Conservation (phyloP, 2,888 invertebrate genomes). For the Linnaemya vulpina region DNA sequence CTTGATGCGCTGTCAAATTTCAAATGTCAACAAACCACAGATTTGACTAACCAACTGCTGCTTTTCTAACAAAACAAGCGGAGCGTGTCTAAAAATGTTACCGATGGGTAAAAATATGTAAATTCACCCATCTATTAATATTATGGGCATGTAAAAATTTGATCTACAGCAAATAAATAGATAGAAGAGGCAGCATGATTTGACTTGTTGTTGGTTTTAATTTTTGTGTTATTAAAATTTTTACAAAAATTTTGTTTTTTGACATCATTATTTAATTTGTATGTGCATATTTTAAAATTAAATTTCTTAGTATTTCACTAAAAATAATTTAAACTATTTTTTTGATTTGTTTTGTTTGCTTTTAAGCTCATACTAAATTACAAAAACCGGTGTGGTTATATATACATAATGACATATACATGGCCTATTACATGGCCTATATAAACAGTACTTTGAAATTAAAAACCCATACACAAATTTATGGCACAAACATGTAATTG, state of each 20-base stretch:
- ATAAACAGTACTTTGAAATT: too few species aligned
- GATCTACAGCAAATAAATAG: not conserved
- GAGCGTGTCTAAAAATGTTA: conserved; percentile 25
- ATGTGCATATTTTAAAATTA: conserved; percentile 41
- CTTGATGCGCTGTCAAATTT: conserved; percentile 8
- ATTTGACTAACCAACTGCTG: conserved; percentile 17
- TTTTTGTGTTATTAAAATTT: not conserved
- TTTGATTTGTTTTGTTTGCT: not conserved
- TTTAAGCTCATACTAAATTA: not conserved
- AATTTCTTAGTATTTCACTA: not conserved
- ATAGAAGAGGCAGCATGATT: not conserved
- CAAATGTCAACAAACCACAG: conserved; percentile 39
- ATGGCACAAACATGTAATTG: too few species aligned
- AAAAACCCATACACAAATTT: too few species aligned
- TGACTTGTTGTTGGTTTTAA: conserved; percentile 3
- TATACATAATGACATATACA: too few species aligned
- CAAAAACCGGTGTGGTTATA: too few species aligned
- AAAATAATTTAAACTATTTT: too few species aligned
- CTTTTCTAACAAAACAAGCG: conserved; percentile 3
- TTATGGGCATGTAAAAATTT: conserved; percentile 13
- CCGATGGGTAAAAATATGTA: not conserved
- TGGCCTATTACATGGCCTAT: too few species aligned
- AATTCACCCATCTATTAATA: not conserved
- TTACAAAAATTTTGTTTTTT: conserved; percentile 18
- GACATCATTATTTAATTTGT: conserved; percentile 42